Conservation (phyloP, 2,113 vertebrate genomes). For the Catharus minimus region DNA sequence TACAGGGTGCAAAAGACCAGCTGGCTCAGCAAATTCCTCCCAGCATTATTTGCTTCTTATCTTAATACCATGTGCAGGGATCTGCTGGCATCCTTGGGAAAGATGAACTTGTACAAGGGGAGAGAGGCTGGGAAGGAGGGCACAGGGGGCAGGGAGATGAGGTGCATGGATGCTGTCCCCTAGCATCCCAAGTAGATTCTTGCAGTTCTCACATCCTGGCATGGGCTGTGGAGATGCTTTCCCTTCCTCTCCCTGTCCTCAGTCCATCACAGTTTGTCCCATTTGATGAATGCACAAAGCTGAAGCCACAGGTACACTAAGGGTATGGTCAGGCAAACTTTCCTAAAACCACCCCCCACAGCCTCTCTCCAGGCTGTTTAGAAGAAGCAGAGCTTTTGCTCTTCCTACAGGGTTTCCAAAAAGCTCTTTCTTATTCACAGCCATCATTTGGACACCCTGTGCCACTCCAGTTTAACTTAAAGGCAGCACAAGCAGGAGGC, state of each 20-base stretch:
- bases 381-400: not conserved
- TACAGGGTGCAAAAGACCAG: conserved; percentile 63
- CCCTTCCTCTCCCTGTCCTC: not conserved
- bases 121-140: not conserved
- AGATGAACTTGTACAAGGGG: conserved; percentile 12
- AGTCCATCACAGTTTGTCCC: not conserved
- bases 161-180: not conserved
- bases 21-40: conserved; percentile 68
- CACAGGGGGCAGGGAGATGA: not conserved
- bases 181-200: not conserved
- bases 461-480: not conserved
- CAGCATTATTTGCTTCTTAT: conserved; percentile 46
- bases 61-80: not conserved
- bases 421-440: not conserved
- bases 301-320: not conserved
- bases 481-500: not conserved
- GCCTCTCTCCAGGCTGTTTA: not conserved
- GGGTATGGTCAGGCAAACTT: not conserved
- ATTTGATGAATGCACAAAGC: not conserved
- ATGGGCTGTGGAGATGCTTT: not conserved
- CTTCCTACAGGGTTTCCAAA: not conserved
- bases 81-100: conserved; percentile 37
- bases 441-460: not conserved
- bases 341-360: not conserved
- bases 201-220: not conserved